Percentiles rank a stretch among this genome's conserved stretches.
These are phyloP conservation scores for Panopea generosa DNA, from an alignment of 2,888 invertebrate species.

Conservation along the genomic window DNA sequence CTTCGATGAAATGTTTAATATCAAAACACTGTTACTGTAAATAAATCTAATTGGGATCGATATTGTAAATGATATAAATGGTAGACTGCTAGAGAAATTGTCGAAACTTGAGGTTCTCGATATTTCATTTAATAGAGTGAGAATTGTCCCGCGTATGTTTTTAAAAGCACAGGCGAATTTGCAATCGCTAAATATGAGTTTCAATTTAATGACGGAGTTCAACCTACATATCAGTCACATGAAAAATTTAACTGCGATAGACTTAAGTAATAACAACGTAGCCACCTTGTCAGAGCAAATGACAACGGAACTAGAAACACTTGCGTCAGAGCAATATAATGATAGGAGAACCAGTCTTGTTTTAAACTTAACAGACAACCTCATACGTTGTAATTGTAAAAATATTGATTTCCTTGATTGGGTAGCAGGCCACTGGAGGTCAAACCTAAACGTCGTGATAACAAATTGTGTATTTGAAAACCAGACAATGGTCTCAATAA, in stretches of 20 bases:
- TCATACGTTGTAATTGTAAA: constrained; percentile 20
- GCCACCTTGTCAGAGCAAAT: constrained; percentile 5
- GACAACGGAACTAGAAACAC: constrained; percentile 1
- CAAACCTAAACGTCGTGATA: background rate
- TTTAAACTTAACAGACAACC: constrained; percentile 23
- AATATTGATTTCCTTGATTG: constrained; percentile 38
- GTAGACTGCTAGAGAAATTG: constrained; percentile 17
- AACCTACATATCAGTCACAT: constrained; percentile 27
- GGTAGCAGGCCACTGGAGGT: background rate
- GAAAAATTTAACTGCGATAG: constrained; percentile 8
- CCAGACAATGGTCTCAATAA: background rate
- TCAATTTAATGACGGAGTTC: constrained; percentile 26
- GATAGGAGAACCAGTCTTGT: background rate
- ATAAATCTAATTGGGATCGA: constrained; percentile 14
- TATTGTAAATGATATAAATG: constrained; percentile 11
- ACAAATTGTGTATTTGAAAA: constrained; percentile 24
- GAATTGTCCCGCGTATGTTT: constrained; percentile 19
- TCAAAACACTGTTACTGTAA: constrained; percentile 12
- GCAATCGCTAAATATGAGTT: background rate
- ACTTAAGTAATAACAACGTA: constrained; percentile 23
- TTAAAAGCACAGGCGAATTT: constrained; percentile 12
- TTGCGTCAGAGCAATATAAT: constrained; percentile 1
- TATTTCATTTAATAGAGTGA: constrained; percentile 20
- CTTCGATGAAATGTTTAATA: constrained; percentile 21
- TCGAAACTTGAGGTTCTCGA: constrained; percentile 17